Conservation (phyloP, 2,113 vertebrate genomes). For the Strix uralensis region DNA sequence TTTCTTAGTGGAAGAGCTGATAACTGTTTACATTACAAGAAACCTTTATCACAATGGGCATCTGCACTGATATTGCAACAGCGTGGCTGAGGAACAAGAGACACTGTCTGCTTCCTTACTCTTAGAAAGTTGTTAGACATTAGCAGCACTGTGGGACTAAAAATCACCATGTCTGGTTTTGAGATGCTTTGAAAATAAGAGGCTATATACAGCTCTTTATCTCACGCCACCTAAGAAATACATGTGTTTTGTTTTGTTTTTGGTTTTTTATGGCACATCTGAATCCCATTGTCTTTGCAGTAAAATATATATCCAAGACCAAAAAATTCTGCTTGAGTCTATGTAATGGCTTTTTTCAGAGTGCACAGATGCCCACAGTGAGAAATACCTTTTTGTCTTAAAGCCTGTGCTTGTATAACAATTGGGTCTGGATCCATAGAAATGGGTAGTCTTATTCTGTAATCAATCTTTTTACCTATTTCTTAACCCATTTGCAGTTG, state of each 20-base stretch:
- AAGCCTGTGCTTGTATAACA: neutral
- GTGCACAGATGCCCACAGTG: neutral
- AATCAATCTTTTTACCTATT: neutral
- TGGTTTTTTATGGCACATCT: neutral
- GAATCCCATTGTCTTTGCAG: neutral
- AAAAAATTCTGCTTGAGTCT: neutral
- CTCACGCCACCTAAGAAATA: neutral
- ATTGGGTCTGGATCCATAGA: neutral
- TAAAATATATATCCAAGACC: neutral
- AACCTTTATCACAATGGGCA: neutral
- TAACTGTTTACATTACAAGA: neutral
- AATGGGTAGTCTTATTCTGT: neutral
- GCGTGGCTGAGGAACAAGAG: neutral
- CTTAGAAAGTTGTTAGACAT: neutral
- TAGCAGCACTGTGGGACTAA: neutral
- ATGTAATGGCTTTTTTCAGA: neutral
- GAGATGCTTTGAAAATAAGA: neutral
- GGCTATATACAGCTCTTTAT: neutral
- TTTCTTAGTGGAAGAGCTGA: neutral
- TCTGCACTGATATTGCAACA: neutral
- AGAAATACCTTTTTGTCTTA: neutral
- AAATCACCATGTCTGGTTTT: neutral
- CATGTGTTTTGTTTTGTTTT: neutral
- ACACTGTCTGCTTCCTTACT: neutral
- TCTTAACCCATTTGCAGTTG: neutral